These are phyloP conservation scores for Eristalis arbustorum DNA, from an alignment of 2,888 invertebrate species.

Conservation along the genomic window DNA sequence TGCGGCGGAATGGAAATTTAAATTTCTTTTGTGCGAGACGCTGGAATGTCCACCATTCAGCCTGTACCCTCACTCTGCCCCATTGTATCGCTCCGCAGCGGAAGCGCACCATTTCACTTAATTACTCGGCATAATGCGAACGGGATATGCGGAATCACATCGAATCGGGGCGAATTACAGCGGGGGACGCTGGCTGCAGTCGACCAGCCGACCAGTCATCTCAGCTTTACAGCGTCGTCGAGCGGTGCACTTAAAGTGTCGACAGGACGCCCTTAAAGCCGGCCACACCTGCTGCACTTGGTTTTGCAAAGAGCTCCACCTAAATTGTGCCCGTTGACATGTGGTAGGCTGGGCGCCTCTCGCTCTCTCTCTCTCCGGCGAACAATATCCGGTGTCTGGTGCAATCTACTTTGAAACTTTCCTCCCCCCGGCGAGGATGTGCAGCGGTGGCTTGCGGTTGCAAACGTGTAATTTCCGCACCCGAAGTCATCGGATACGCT, in stretches of 20 bases:
- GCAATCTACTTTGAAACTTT: slow-evolving; percentile 64
- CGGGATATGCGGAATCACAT: slow-evolving; percentile 68
- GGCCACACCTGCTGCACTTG: slow-evolving; percentile 42
- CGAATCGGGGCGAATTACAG: background rate
- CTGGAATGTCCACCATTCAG: slow-evolving; percentile 47
- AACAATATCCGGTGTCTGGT: slow-evolving; percentile 64
- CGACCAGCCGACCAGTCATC: background rate
- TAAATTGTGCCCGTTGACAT: too few species aligned
- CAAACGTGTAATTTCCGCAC: slow-evolving; percentile 52
- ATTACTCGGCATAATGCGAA: slow-evolving; percentile 66
- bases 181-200: slow-evolving; percentile 24
- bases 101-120: slow-evolving; percentile 68
- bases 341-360: background rate
- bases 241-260: background rate
- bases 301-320: background rate
- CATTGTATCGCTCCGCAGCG: slow-evolving; percentile 47
- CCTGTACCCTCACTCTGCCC: slow-evolving; percentile 20
- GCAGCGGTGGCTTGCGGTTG: slow-evolving; percentile 37
- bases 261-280: slow-evolving; percentile 6
- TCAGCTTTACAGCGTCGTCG: background rate
- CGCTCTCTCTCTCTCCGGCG: background rate
- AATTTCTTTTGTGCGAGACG: slow-evolving; percentile 54
- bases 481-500: slow-evolving; percentile 14
- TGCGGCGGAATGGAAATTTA: slow-evolving; percentile 65
- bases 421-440: slow-evolving; percentile 1